Evolutionary conservation across 2,888 invertebrate genomes (phyloP).

Genomic region (Eueremaeus valkanovi): DNA sequence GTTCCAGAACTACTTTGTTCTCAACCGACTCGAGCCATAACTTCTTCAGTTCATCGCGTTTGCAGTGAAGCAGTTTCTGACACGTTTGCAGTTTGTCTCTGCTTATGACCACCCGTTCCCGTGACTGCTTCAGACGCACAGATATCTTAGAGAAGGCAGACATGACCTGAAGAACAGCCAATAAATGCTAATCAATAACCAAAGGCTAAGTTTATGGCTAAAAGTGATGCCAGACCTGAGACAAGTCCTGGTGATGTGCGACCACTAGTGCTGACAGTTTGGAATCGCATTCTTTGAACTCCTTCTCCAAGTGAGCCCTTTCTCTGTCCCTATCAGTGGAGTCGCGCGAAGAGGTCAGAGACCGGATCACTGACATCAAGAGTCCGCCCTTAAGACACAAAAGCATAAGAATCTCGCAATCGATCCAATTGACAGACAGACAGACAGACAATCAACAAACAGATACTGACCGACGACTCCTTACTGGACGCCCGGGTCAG

Average conservation of each 20-base stretch:
- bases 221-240: not conserved
- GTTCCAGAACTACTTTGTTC: constrained; percentile 80
- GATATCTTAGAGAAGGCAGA: constrained; percentile 72
- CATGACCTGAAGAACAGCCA: constrained; percentile 50
- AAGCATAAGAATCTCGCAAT: not conserved
- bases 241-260: constrained; percentile 41
- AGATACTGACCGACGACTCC: constrained; percentile 29
- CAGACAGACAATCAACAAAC: not conserved
- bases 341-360: constrained; percentile 82
- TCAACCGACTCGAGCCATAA: constrained; percentile 95
- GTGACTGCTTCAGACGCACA: constrained; percentile 68
- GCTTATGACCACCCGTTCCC: constrained; percentile 69
- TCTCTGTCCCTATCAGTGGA: constrained; percentile 83
- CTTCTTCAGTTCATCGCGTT: constrained; percentile 84
- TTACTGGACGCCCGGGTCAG: constrained; percentile 35
- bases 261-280: constrained; percentile 79
- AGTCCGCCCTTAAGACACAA: constrained; percentile 50
- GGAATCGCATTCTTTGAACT: constrained; percentile 85
- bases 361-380: constrained; percentile 89
- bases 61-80: constrained; percentile 77
- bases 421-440: not conserved
- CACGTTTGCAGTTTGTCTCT: constrained; percentile 78
- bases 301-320: constrained; percentile 86
- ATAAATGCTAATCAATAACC: not conserved
- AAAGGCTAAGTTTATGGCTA: not conserved